Conservation (phyloP, 1,140 invertebrate genomes). For the Drosophila ambigua region DNA sequence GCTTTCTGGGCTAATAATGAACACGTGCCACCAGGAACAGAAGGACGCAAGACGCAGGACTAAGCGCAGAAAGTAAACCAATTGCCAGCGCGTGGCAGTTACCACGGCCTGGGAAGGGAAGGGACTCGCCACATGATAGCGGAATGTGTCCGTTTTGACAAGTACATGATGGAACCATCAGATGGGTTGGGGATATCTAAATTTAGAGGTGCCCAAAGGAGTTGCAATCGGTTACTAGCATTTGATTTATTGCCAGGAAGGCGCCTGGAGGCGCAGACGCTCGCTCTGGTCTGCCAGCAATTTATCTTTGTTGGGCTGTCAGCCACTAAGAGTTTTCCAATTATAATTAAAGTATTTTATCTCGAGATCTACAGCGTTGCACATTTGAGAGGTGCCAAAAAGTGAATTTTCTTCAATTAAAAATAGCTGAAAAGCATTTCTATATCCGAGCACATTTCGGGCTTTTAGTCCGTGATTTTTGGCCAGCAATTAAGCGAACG, state of each 20-base stretch:
- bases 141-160: constrained; percentile 6
- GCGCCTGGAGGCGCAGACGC: too few relatives aligned
- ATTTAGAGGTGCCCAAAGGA: not conserved
- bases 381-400: not conserved
- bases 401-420: not conserved
- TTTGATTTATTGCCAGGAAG: constrained; percentile 9
- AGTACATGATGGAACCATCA: constrained; percentile 9
- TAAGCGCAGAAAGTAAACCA: constrained; percentile 5
- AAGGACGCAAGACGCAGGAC: not conserved
- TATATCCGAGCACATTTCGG: constrained; percentile 3
- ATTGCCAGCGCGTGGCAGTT: constrained; percentile 46
- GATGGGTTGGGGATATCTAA: not conserved
- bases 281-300: not conserved
- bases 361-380: constrained; percentile 7
- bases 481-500: too few relatives aligned
- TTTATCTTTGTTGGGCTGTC: constrained; percentile 12
- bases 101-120: not conserved
- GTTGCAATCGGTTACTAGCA: not conserved
- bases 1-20: constrained; percentile 45
- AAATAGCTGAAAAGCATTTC: constrained; percentile 26
- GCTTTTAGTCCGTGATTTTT: too few relatives aligned
- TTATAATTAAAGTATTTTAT: constrained; percentile 3
- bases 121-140: not conserved
- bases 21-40: constrained; percentile 43
- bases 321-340: not conserved